Evolutionary conservation across 2,888 invertebrate species (phyloP).

Genomic region (Junonia oenone): DNA sequence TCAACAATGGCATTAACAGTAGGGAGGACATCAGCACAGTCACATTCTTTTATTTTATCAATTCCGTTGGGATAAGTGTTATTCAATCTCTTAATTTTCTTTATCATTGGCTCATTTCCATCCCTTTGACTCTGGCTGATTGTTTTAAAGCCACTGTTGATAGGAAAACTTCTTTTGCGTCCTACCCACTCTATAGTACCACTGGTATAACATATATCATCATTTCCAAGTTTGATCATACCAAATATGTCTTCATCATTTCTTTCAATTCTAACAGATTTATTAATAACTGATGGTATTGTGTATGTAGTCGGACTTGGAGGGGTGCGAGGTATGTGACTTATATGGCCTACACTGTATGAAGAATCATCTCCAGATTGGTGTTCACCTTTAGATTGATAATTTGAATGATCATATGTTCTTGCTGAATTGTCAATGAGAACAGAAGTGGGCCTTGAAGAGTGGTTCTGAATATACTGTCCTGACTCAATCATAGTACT

Average conservation of each 20-base stretch:
- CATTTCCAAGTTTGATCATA: slow-evolving; percentile 63
- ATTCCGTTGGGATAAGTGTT: slow-evolving; percentile 37
- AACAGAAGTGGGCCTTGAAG: slow-evolving; percentile 11
- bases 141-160: slow-evolving; percentile 69
- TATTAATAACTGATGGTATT: slow-evolving; percentile 49
- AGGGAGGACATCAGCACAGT: slow-evolving; percentile 66
- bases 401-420: slow-evolving; percentile 3
- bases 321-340: slow-evolving; percentile 61
- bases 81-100: slow-evolving; percentile 45
- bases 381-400: slow-evolving; percentile 18
- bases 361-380: slow-evolving; percentile 31
- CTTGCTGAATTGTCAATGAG: slow-evolving; percentile 2
- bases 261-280: slow-evolving; percentile 34
- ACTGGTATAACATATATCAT: slow-evolving; percentile 72
- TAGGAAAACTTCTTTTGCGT: slow-evolving; percentile 60
- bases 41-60: slow-evolving; percentile 50
- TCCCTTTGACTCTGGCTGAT: slow-evolving; percentile 41
- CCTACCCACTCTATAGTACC: slow-evolving; percentile 74
- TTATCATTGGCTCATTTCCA: slow-evolving; percentile 40
- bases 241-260: slow-evolving; percentile 54
- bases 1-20: slow-evolving; percentile 76
- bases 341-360: slow-evolving; percentile 54
- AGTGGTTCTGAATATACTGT: slow-evolving; percentile 11
- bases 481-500: slow-evolving; percentile 26
- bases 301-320: slow-evolving; percentile 57